Evolutionary conservation across 2,113 vertebrate genomes (phyloP).

Genomic region (Mustelus asterias): DNA sequence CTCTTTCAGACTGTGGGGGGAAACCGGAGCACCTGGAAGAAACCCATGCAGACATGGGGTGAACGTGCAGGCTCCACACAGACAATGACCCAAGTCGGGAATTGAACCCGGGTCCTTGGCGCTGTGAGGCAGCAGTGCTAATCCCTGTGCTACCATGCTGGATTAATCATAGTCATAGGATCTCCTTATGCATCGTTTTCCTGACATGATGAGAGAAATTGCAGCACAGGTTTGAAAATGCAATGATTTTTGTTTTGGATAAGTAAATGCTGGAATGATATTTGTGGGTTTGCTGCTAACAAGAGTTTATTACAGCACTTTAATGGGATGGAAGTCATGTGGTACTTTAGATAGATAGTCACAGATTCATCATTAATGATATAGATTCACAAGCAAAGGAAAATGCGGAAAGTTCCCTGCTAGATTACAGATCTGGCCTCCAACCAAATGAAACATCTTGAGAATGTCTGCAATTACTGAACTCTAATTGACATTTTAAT

Average conservation of each 20-base stretch:
- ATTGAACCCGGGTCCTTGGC: too few relatives aligned
- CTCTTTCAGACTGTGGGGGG: too few relatives aligned
- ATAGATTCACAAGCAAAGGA: background rate
- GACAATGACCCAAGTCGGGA: too few relatives aligned
- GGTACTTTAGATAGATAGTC: background rate
- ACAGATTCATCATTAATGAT: background rate
- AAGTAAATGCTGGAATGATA: background rate
- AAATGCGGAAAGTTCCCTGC: background rate
- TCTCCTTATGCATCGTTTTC: background rate
- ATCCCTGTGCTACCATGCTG: too few relatives aligned
- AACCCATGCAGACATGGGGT: too few relatives aligned
- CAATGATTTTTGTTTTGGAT: background rate
- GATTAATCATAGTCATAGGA: background rate
- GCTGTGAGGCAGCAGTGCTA: too few relatives aligned
- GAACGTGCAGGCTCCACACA: too few relatives aligned
- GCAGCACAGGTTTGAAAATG: background rate
- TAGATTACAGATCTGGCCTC: background rate
- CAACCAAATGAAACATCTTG: background rate
- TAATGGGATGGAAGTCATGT: background rate
- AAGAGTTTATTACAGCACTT: background rate
- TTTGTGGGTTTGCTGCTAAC: background rate
- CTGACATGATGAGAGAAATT: background rate
- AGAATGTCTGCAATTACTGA: slow-evolving; percentile 4
- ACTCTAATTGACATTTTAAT: slow-evolving; percentile 20
- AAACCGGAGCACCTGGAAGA: too few relatives aligned